Evolutionary conservation across 2,888 invertebrate genomes (phyloP).

Genomic region (Isoperla grammatica): DNA sequence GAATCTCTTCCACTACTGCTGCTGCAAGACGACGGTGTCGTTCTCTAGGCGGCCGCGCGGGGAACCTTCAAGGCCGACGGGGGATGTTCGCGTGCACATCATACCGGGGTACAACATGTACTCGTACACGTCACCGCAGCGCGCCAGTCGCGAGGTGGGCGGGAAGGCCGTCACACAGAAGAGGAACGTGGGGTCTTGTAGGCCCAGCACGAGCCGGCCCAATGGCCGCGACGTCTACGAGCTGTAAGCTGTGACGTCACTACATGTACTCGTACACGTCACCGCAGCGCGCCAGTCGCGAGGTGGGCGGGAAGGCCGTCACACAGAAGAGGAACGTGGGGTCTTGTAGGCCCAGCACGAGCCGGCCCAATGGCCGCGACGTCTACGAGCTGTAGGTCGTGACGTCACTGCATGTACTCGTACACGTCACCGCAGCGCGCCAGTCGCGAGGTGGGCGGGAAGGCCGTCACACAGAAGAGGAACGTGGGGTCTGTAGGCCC

Average conservation of each 20-base stretch:
- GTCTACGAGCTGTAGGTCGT: conserved; percentile 51
- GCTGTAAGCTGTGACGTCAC: no score
- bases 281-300: not conserved
- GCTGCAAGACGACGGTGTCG: conserved; percentile 68
- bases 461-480: conserved; percentile 32
- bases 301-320: conserved; percentile 30
- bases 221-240: conserved; percentile 54
- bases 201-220: conserved; percentile 42
- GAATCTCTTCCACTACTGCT: conserved; percentile 72
- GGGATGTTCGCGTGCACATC: conserved; percentile 68
- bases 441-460: conserved; percentile 36
- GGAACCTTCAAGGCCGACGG: conserved; percentile 45
- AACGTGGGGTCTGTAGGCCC: conserved; percentile 40
- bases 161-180: conserved; percentile 32
- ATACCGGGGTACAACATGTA: conserved; percentile 65
- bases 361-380: conserved; percentile 49
- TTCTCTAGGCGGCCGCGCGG: conserved; percentile 56
- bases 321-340: conserved; percentile 35
- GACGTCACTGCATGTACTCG: conserved; percentile 62
- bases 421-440: conserved; percentile 54
- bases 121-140: conserved; percentile 55
- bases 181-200: conserved; percentile 38
- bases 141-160: conserved; percentile 40
- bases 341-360: conserved; percentile 40
- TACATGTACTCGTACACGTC: no score